These are phyloP conservation scores for Sus cebifrons DNA, from an alignment of 2,797 vertebrate genomes.

Conservation along the genomic window DNA sequence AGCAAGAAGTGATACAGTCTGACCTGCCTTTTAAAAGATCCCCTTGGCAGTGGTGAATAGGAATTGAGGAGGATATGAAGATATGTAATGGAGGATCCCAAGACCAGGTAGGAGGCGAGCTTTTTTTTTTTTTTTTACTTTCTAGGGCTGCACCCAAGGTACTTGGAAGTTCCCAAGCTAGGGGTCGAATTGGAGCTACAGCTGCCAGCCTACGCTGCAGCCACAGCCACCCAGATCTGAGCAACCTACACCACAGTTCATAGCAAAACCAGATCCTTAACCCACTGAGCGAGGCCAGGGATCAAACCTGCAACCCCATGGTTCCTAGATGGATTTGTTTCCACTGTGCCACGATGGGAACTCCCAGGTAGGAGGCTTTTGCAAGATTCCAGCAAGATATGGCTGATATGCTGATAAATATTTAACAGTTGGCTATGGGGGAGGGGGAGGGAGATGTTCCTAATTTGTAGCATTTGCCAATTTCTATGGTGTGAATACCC, in stretches of 20 bases:
- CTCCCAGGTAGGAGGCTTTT: background rate
- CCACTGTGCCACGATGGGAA: no score
- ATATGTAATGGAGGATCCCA: background rate
- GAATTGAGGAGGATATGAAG: background rate
- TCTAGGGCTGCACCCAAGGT: no score
- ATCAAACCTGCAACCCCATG: no score
- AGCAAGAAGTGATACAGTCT: background rate
- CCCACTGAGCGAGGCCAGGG: no score
- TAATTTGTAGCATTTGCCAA: conserved; percentile 46
- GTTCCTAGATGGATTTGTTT: no score
- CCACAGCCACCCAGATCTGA: no score
- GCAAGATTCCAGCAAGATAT: conserved; percentile 42
- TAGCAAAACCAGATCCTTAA: no score
- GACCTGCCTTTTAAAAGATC: background rate
- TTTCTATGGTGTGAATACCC: conserved; percentile 51
- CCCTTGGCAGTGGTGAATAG: background rate
- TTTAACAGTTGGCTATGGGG: background rate
- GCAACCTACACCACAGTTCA: no score
- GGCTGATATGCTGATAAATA: conserved; percentile 1
- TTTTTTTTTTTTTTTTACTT: no score
- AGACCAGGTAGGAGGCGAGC: background rate
- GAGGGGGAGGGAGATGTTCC: background rate
- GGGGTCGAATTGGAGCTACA: no score
- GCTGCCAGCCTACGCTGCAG: no score
- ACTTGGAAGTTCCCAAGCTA: no score